Percentiles rank a stretch among this genome's conserved stretches.
Conservation (phyloP, 1,140 invertebrate genomes). For the Heliconius melpomene region DNA sequence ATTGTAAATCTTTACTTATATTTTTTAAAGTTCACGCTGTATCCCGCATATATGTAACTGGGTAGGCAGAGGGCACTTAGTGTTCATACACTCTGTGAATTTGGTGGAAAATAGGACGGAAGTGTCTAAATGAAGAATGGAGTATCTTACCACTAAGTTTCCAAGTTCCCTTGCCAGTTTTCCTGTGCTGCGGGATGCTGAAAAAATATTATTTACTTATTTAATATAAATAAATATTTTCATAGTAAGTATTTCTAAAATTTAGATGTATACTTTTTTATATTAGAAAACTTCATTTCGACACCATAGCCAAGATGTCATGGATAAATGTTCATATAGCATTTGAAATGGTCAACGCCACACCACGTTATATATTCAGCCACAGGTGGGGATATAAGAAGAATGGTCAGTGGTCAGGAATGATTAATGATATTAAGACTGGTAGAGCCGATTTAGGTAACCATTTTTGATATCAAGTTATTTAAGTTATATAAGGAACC, state of each 20-base stretch:
- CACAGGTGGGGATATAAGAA: conserved; percentile 65
- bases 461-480: too few relatives aligned
- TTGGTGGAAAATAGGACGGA: not conserved
- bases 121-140: not conserved
- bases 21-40: too few relatives aligned
- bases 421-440: conserved; percentile 76
- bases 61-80: too few relatives aligned
- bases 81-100: not conserved
- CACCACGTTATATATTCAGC: conserved; percentile 60
- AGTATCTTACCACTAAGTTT: not conserved
- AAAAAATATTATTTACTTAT: not conserved
- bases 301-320: conserved; percentile 57
- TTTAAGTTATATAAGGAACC: too few relatives aligned
- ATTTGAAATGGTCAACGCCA: conserved; percentile 66
- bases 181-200: not conserved
- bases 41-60: too few relatives aligned
- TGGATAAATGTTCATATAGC: conserved; percentile 56
- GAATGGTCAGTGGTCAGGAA: conserved; percentile 68
- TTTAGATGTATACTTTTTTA: not conserved
- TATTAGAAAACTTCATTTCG: conserved; percentile 56
- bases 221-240: too few relatives aligned
- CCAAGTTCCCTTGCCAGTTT: not conserved
- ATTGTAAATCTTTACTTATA: conserved; percentile 47
- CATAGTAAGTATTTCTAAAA: too few relatives aligned
- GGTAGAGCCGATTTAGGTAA: conserved; percentile 81